A percentile compares a stretch with the other conserved stretches of the same genome.
phyloP scores from a whole-genome alignment of 2,797 vertebrate species.

The Octomys mimax region DNA sequence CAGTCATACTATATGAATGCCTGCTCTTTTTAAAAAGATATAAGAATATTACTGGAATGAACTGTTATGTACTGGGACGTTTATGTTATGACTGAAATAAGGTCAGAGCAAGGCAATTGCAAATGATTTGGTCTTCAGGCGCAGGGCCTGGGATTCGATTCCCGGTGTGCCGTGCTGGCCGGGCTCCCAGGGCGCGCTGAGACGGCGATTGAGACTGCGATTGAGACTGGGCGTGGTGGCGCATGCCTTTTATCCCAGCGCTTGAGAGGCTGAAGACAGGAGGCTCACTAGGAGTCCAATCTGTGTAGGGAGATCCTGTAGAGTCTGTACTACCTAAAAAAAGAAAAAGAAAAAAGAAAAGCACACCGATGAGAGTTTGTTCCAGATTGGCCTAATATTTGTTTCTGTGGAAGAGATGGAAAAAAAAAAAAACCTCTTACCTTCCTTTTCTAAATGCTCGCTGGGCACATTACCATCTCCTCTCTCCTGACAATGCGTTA shows the following conservation, averaged over 20 bases:
- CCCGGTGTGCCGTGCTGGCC: too few relatives aligned
- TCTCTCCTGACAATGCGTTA: neutral
- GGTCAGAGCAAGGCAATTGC: neutral
- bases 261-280: too few relatives aligned
- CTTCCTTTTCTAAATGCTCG: constrained; percentile 19
- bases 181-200: too few relatives aligned
- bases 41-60: neutral
- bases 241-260: too few relatives aligned
- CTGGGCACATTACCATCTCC: neutral
- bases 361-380: neutral
- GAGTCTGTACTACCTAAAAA: neutral
- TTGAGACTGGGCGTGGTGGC: too few relatives aligned
- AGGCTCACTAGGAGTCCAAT: too few relatives aligned
- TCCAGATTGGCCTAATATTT: neutral
- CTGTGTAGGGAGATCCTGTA: too few relatives aligned
- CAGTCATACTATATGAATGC: neutral
- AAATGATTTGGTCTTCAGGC: neutral
- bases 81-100: constrained; percentile 14
- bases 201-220: too few relatives aligned
- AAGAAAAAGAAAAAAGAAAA: constrained; percentile 32
- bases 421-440: neutral
- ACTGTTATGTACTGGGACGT: neutral
- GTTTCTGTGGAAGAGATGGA: neutral
- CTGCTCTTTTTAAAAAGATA: neutral
- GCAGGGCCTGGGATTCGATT: too few relatives aligned